phyloP scores from a whole-genome alignment of 2,113 vertebrate genomes.

The Mesitornis unicolor region DNA sequence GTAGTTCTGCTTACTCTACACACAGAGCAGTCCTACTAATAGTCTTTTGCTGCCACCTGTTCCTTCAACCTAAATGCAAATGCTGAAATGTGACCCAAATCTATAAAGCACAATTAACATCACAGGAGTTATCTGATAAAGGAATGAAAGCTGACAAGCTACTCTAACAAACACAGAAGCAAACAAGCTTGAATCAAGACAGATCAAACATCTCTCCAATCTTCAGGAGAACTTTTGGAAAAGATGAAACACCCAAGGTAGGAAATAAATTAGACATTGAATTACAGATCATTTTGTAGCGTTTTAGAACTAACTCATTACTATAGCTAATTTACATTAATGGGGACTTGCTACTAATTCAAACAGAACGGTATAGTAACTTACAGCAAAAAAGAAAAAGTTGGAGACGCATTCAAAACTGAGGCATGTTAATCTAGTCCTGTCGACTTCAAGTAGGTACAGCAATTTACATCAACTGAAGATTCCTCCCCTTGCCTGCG shows the following conservation, averaged over 20 bases:
- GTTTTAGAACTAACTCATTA: constrained; percentile 34
- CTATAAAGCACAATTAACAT: constrained; percentile 51
- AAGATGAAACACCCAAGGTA: constrained; percentile 8
- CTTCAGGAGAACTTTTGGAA: constrained; percentile 23
- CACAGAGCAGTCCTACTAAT: not conserved
- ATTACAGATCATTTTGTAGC: constrained; percentile 3
- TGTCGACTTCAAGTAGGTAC: not conserved
- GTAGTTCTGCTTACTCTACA: not conserved
- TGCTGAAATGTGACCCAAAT: constrained; percentile 41
- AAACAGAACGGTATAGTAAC: not conserved
- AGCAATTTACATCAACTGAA: not conserved
- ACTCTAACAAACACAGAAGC: constrained; percentile 18
- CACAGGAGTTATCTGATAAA: constrained; percentile 31
- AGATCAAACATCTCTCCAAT: constrained; percentile 40
- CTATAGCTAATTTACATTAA: constrained; percentile 46
- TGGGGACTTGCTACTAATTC: not conserved
- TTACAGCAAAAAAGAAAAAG: not conserved
- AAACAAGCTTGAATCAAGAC: constrained; percentile 54
- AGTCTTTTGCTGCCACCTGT: not conserved
- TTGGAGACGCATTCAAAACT: not conserved
- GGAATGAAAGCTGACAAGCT: constrained; percentile 47
- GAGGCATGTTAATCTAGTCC: not conserved
- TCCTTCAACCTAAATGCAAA: constrained; percentile 44
- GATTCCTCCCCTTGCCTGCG: not conserved
- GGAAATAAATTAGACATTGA: not conserved